phyloP scores from a whole-genome alignment of 2,113 vertebrate species.

The Pelodiscus sinensis region DNA sequence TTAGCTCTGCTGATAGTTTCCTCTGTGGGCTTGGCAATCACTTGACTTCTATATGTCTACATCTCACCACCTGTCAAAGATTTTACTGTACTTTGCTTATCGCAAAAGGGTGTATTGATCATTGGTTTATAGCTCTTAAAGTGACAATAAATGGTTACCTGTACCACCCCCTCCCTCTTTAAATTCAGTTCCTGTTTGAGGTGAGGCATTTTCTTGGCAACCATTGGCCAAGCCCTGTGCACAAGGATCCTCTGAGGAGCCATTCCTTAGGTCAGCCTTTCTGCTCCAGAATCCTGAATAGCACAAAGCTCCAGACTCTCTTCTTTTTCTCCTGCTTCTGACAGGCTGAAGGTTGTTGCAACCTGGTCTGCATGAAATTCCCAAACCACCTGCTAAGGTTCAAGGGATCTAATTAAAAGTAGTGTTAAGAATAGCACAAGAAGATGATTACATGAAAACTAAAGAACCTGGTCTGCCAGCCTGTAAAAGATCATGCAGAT shows the following conservation, averaged over 20 bases:
- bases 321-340: not conserved
- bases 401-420: not conserved
- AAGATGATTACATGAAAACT: not conserved
- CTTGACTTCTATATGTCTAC: not conserved
- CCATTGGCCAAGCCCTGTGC: not conserved
- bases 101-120: not conserved
- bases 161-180: not conserved
- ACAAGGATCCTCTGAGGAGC: not conserved
- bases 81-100: not conserved
- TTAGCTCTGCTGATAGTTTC: not conserved
- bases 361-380: not conserved
- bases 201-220: not conserved
- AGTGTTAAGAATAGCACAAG: not conserved
- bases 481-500: no score
- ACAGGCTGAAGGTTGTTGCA: not conserved
- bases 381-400: not conserved
- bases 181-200: not conserved
- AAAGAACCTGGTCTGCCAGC: no score
- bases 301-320: not conserved
- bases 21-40: not conserved
- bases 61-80: not conserved
- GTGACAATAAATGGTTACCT: not conserved
- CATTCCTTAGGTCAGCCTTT: not conserved
- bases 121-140: not conserved
- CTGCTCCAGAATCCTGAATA: not conserved